Base-by-base conservation (phyloP, 2,888 invertebrate species). In the Trimorus sp. region DNA sequence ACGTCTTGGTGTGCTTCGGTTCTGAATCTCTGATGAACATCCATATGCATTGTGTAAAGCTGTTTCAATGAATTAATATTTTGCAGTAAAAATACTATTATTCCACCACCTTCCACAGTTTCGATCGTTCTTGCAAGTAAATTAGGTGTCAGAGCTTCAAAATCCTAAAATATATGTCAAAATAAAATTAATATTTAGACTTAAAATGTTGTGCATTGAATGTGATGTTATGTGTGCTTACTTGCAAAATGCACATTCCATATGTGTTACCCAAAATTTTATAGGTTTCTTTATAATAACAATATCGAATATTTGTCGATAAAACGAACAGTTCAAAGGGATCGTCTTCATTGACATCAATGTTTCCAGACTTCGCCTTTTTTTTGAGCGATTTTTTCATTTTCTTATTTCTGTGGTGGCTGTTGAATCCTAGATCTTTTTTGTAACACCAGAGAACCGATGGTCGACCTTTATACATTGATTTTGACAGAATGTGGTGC, bases 361-460 rank as follows among this genome's bases (percentile, higher is more conserved):
- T 90, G 91, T 97, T 97, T 0, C 98, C 98, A 2, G 96, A 95
- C 88, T 97, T 96, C 42, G 98, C 95, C 93, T 98, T 98, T 87
- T 95, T 95, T 87, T 96, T 94, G 11, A 96, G 89, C 79, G 94
- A 93, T 89, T 97, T 97, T 93, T 98, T 98, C 84, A 97, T 94
- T 92, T 99, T 99, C 89, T 98, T 97, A 7, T 98, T 95, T 26
- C 26, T 26, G 4, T 26, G 26, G 90, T 98, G 97, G 89, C 98
- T 93, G 79, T 92, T 93, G 84, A 93, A 93, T 0, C 93, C 93
- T 51, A 93, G 88, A 83, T 93, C 93, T 83, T 95, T 99, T 94
- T 99, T 99, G 92, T 99, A 99, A 91, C 99, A 99, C 99, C 99
- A 99, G 9, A 99, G 92, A 0, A 99, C 98, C 54, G 96, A 96